Evolutionary conservation across 2,797 vertebrate species (phyloP), one percentile per base, ranked within the genome.

Genomic region (Manis crassicaudata): DNA sequence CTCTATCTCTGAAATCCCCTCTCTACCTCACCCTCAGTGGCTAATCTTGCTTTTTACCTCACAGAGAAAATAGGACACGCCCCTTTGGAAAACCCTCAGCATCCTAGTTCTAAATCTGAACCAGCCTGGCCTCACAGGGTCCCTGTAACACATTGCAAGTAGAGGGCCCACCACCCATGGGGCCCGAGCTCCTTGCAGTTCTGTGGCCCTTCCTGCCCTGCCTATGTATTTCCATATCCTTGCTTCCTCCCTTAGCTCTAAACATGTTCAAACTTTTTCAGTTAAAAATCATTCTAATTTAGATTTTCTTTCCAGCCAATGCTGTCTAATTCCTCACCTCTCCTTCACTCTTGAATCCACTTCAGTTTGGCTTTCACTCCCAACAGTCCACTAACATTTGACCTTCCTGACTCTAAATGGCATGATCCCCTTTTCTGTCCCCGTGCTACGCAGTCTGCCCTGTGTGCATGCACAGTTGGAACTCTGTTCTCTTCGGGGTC

Each of bases 401-500:
- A 46, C 37, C 72, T 85, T 62, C 50, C 72, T 46, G 29, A 40
- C 46, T 50, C 46, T 67, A 14, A 27, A 75, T 20, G 35, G n/a
- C 4, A 8, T 0, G 1, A 11, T 2, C 32, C 5, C 4, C 75
- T 40, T 79, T 60, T 77, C 8, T 0, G 46, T 54, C 14, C 37
- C 37, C 11, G 2, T 5, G 29, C 50, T 60, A 21, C 11, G 9
- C 16, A 21, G 5, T 12, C 58, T 83, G 68, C 25, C 3, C 52
- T 4, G 7, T 11, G 23, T 32, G 50, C n/a, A 11, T 14, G 17
- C 27, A 43, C n/a, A 6, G 9, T 50, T 6, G 27, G 20, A 83
- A n/a, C 25, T 29, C 52, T 60, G 11, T 10, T 56, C 32, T 88
- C 32, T 50, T 50, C 25, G 2, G 11, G 8, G 52, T 37, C 77